These are phyloP conservation scores for Lasius fuliginosus DNA, from an alignment of 2,888 invertebrate genomes.

Conservation along the genomic window DNA sequence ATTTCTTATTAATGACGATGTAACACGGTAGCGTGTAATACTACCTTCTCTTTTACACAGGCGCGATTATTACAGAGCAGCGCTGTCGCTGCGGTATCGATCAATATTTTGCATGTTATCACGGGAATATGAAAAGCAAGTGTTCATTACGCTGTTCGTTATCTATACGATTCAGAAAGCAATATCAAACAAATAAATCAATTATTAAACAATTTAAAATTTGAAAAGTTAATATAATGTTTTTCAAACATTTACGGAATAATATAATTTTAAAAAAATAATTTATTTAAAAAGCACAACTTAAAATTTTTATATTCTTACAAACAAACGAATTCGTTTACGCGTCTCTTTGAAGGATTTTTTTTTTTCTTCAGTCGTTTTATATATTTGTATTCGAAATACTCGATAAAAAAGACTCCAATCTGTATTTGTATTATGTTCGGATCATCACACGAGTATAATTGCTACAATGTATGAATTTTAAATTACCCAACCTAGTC, in stretches of 20 bases:
- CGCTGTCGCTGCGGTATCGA: slow-evolving; percentile 9
- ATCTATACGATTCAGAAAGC: background rate
- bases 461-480: background rate
- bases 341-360: background rate
- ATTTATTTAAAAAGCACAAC: background rate
- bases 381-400: background rate
- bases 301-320: background rate
- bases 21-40: slow-evolving; percentile 22
- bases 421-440: background rate
- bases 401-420: background rate
- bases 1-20: slow-evolving; percentile 49
- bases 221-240: background rate
- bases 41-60: slow-evolving; percentile 32
- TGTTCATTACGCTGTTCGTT: background rate
- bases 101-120: slow-evolving; percentile 37
- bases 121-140: background rate
- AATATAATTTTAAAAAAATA: background rate
- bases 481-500: background rate
- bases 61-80: slow-evolving; percentile 36
- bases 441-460: background rate
- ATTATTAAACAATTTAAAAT: background rate
- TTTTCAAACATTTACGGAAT: background rate
- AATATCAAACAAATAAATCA: background rate
- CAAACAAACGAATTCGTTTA: background rate
- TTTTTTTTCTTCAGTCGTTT: background rate